Evolutionary conservation across 2,113 vertebrate species (phyloP).

Genomic region (Bubalus kerabau): DNA sequence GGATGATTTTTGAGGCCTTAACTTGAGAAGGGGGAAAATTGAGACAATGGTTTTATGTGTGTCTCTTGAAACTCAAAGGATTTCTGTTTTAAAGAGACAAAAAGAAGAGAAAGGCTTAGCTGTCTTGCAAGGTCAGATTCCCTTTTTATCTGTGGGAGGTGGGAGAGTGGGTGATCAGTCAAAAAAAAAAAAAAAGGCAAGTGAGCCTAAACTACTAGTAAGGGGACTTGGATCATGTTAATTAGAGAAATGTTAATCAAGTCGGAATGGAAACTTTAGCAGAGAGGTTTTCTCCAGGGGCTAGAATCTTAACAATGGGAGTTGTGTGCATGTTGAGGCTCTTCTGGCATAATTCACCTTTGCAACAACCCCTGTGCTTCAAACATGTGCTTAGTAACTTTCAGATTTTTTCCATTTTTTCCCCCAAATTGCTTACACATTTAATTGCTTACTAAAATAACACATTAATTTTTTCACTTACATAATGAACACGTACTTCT

Average conservation of each 20-base stretch:
- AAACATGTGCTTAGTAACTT: not conserved
- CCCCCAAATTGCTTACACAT: not conserved
- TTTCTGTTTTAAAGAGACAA: not conserved
- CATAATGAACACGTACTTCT: not conserved
- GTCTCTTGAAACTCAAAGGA: not conserved
- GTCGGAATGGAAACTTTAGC: not conserved
- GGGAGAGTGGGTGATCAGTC: not conserved
- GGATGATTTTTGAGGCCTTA: not conserved
- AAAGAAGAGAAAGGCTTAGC: not conserved
- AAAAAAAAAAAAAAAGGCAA: not conserved
- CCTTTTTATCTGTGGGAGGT: not conserved
- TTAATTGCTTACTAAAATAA: slow-evolving; percentile 4
- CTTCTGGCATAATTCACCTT: not conserved
- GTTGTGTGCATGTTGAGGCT: not conserved
- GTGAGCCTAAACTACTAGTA: not conserved
- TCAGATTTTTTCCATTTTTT: not conserved
- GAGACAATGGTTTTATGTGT: not conserved
- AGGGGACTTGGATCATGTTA: not conserved
- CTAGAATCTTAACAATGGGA: not conserved
- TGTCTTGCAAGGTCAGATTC: not conserved
- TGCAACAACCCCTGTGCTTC: not conserved
- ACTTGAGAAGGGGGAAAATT: not conserved
- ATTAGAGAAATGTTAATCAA: not conserved
- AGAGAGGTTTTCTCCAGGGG: not conserved
- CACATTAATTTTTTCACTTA: not conserved